Conservation (phyloP, 1,140 invertebrate genomes). For the Lepidurus couesii region DNA sequence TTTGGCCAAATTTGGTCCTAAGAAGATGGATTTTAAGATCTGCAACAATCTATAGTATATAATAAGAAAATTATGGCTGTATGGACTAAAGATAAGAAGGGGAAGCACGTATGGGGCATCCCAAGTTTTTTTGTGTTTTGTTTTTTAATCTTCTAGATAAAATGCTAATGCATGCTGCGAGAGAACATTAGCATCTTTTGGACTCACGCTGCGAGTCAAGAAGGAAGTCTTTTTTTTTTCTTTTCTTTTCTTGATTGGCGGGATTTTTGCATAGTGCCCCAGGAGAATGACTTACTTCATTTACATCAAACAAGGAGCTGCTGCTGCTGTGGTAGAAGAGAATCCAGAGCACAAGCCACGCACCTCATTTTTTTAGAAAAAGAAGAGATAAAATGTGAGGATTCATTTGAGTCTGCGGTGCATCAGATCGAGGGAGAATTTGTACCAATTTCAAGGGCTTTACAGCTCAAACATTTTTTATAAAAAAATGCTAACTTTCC, state of each 20-base stretch:
- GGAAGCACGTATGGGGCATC: not conserved
- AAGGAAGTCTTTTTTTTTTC: not conserved
- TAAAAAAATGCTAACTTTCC: too few relatives aligned
- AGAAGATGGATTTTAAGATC: constrained; percentile 16
- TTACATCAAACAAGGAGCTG: constrained; percentile 7
- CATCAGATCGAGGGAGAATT: too few relatives aligned
- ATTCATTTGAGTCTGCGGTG: too few relatives aligned
- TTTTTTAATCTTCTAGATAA: not conserved
- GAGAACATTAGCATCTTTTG: not conserved
- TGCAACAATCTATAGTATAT: not conserved
- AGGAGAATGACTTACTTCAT: constrained; percentile 16
- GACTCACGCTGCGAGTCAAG: not conserved
- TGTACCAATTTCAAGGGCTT: too few relatives aligned
- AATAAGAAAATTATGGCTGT: not conserved
- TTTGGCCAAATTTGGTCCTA: not conserved
- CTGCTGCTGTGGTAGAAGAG: not conserved
- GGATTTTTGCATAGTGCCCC: constrained; percentile 14
- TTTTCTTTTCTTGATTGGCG: not conserved
- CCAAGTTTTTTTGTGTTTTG: not conserved
- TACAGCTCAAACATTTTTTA: too few relatives aligned
- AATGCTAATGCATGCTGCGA: not conserved
- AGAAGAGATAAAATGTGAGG: too few relatives aligned
- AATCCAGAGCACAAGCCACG: not conserved
- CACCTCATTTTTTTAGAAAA: not conserved
- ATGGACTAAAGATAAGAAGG: not conserved